phyloP scores from a whole-genome alignment of 2,888 invertebrate genomes.

The Antitype chi region DNA sequence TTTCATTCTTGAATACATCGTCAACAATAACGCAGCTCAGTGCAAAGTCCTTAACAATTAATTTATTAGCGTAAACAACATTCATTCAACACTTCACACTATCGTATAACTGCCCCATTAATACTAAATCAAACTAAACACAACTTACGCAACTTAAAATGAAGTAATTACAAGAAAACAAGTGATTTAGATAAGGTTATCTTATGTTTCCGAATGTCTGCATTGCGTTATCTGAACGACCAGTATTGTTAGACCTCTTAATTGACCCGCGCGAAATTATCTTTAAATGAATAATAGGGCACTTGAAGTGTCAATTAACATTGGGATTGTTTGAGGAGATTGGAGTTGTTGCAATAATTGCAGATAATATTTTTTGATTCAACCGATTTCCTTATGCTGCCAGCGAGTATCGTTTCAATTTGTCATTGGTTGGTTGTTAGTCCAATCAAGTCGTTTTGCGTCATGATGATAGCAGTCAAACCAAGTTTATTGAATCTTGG shows the following conservation, averaged over 20 bases:
- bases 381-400: slow-evolving; percentile 19
- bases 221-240: slow-evolving; percentile 67
- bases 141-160: slow-evolving; percentile 67
- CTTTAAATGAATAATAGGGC: slow-evolving; percentile 49
- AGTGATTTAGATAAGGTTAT: slow-evolving; percentile 82
- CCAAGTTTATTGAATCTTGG: neutral
- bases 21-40: slow-evolving; percentile 6
- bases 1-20: slow-evolving; percentile 17
- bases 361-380: slow-evolving; percentile 29
- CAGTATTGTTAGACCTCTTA: slow-evolving; percentile 62
- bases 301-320: slow-evolving; percentile 47
- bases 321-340: slow-evolving; percentile 28
- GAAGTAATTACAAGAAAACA: slow-evolving; percentile 80
- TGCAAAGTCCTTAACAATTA: slow-evolving; percentile 49
- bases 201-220: slow-evolving; percentile 70
- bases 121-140: slow-evolving; percentile 63
- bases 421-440: slow-evolving; percentile 8
- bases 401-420: neutral
- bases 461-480: neutral
- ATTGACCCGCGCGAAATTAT: slow-evolving; percentile 59
- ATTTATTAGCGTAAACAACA: slow-evolving; percentile 46
- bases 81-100: slow-evolving; percentile 52
- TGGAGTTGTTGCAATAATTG: slow-evolving; percentile 42
- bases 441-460: slow-evolving; percentile 8
- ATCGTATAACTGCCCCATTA: slow-evolving; percentile 54